Conservation (phyloP, 1,140 invertebrate species). For the Bombus huntii region DNA sequence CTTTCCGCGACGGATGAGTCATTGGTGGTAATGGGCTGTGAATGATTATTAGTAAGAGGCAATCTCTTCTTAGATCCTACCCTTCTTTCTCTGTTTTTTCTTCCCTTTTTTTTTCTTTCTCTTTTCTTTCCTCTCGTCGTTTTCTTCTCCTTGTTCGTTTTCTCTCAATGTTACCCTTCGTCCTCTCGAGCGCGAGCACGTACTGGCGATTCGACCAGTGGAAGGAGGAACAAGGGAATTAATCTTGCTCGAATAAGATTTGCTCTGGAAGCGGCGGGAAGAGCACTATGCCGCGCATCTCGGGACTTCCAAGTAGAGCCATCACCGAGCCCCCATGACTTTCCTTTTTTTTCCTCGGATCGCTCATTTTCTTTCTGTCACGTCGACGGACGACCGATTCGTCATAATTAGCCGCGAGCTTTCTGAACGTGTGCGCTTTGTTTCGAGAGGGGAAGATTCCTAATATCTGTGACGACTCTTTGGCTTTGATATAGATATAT, state of each 20-base stretch:
- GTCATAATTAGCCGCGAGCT: slow-evolving; percentile 4
- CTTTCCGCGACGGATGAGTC: slow-evolving; percentile 63
- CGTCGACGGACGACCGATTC: background rate
- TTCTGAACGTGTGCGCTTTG: background rate
- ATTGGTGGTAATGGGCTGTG: slow-evolving; percentile 65
- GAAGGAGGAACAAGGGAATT: slow-evolving; percentile 42
- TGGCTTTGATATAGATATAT: background rate
- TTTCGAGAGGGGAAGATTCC: background rate
- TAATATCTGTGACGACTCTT: background rate
- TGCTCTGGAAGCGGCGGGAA: slow-evolving; percentile 9
- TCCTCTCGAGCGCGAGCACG: slow-evolving; percentile 13
- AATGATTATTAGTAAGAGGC: slow-evolving; percentile 64
- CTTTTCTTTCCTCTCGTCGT: background rate
- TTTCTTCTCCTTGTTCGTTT: background rate
- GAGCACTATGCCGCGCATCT: slow-evolving; percentile 10
- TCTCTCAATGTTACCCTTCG: slow-evolving; percentile 7
- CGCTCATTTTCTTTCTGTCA: slow-evolving; percentile 8
- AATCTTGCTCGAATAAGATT: slow-evolving; percentile 60
- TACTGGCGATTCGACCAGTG: slow-evolving; percentile 40
- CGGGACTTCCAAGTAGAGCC: slow-evolving; percentile 24
- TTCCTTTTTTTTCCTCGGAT: slow-evolving; percentile 1
- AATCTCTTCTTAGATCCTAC: slow-evolving; percentile 23
- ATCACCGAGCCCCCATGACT: background rate
- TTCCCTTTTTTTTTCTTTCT: background rate
- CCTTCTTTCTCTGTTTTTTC: background rate